Conservation (phyloP, 2,888 invertebrate genomes). For the Idaea aversata region DNA sequence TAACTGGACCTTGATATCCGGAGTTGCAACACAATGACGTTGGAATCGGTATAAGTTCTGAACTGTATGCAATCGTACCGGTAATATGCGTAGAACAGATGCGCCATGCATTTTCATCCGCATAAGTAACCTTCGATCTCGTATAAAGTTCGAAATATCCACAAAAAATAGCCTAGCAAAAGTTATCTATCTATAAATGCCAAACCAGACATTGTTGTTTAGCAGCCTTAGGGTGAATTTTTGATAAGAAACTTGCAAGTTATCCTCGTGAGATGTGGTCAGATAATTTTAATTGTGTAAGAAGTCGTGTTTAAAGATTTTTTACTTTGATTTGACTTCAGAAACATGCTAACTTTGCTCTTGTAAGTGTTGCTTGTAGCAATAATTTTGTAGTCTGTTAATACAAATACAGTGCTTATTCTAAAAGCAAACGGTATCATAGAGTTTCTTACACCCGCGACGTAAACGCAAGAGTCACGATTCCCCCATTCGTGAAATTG, state of each 20-base stretch:
- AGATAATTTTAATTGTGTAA: neutral
- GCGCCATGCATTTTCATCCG: neutral
- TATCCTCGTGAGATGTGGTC: neutral
- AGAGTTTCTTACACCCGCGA: neutral
- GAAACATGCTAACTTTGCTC: neutral
- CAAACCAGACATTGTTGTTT: too few relatives aligned
- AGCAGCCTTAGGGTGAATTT: too few relatives aligned
- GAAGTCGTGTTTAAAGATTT: neutral
- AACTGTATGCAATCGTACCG: neutral
- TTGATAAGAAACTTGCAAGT: too few relatives aligned
- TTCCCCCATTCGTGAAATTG: conserved; percentile 39
- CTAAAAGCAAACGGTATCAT: conserved; percentile 16
- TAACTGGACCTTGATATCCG: conserved; percentile 79
- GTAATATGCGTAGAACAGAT: neutral
- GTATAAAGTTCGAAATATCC: neutral
- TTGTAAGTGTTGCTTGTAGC: neutral
- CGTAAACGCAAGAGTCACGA: conserved; percentile 33
- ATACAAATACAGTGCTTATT: conserved; percentile 9
- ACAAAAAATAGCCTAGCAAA: too few relatives aligned
- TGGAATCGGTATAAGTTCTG: conserved; percentile 15
- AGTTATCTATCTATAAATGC: too few relatives aligned
- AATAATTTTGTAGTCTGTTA: conserved; percentile 6
- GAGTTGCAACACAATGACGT: conserved; percentile 57
- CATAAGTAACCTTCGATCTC: neutral
- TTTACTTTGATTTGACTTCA: neutral